Percentiles rank a stretch among this genome's conserved stretches.
These are phyloP conservation scores for Trogon melanurus DNA, from an alignment of 2,113 vertebrate species.

Conservation along the genomic window DNA sequence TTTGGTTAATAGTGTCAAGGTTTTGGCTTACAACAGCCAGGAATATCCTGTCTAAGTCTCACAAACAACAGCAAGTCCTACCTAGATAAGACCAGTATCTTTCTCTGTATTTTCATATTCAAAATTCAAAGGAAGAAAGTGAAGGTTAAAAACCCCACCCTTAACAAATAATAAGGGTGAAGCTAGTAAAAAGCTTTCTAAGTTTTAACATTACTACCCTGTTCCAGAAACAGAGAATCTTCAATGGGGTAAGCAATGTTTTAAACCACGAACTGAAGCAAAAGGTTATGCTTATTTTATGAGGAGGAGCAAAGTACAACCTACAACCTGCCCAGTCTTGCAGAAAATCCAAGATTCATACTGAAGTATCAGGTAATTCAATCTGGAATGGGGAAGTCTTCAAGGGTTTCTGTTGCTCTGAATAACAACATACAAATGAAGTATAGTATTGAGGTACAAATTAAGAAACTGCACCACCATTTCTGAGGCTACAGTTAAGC, in stretches of 20 bases:
- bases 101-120: background rate
- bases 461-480: background rate
- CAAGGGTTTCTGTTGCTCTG: background rate
- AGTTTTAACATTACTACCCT: background rate
- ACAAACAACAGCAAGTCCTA: background rate
- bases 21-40: background rate
- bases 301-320: background rate
- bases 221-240: background rate
- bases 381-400: background rate
- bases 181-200: background rate
- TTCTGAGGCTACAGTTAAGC: background rate
- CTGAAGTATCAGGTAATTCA: background rate
- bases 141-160: background rate
- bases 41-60: background rate
- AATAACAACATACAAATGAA: background rate
- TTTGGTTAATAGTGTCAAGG: constrained; percentile 1
- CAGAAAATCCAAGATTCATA: background rate
- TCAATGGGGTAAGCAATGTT: background rate
- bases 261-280: background rate
- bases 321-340: background rate
- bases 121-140: background rate
- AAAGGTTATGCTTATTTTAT: background rate
- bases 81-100: background rate
- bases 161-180: background rate
- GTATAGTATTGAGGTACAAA: background rate